Evolutionary conservation across 2,797 vertebrate species (phyloP).

Genomic region (Hypotaenidia philippensis): DNA sequence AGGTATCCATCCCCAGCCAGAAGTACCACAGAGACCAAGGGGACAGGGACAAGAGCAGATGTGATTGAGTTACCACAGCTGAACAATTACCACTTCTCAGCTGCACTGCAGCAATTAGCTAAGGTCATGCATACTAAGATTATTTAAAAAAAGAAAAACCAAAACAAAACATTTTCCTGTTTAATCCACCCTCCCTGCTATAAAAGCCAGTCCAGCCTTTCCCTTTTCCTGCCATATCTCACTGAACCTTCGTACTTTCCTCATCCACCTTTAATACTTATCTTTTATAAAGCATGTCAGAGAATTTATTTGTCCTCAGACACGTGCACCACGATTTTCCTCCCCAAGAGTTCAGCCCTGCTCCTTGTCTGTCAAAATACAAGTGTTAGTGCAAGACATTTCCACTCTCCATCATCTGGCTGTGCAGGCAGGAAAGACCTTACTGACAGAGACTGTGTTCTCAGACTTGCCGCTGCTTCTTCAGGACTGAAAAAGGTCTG

Average conservation of each 20-base stretch:
- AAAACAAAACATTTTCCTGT: not conserved
- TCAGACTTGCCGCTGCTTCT: not conserved
- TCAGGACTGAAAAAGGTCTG: not conserved
- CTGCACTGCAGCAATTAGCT: not conserved
- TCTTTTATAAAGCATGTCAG: not conserved
- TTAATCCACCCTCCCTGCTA: not conserved
- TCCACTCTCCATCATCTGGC: not conserved
- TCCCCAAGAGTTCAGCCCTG: not conserved
- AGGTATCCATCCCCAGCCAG: not conserved
- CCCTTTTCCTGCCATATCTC: not conserved
- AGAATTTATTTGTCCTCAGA: slow-evolving; percentile 7
- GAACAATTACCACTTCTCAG: not conserved
- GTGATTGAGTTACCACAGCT: not conserved
- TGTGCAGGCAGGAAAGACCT: not conserved
- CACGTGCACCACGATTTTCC: not conserved
- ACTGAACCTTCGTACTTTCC: not conserved
- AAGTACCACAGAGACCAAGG: not conserved
- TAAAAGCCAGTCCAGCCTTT: not conserved
- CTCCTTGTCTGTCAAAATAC: slow-evolving; percentile 33
- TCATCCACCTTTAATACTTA: not conserved
- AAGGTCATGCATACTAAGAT: not conserved
- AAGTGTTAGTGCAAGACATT: not conserved
- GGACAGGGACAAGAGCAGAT: not conserved
- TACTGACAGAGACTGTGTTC: not conserved
- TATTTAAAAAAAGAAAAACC: not conserved